Evolutionary conservation across 1,140 invertebrate species (phyloP), one percentile per base, ranked within the genome.

Genomic region (Aphelenchoides fujianensis): DNA sequence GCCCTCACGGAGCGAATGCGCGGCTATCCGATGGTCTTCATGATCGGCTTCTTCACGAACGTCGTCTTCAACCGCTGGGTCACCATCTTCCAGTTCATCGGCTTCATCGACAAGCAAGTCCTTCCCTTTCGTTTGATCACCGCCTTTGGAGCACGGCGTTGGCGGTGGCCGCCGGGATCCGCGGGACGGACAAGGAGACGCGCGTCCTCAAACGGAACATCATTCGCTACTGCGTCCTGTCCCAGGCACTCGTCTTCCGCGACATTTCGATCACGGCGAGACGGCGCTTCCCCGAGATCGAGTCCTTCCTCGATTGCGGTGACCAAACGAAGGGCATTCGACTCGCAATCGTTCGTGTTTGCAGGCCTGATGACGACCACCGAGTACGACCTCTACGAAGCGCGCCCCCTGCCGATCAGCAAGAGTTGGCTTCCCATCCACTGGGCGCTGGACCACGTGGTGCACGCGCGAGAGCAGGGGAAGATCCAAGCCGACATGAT

Each of bases 221-320:
- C 12, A 32, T 69, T 31, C 63, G 67, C 12, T 69, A 69, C 59
- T 30, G 16, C 0, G 59, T 68, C 27, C 30, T 69, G 67, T 19
- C 67, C 3, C 67, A 69, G 41, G 67, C 68, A 31, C 27, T 69
- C 19, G 67, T 69, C 12, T 80, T 77, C 36, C 68, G 76, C 30
- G 77, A 80, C 69, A 76, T 78, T 70, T 75, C 72, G 7, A 68
- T 78, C 23, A 31, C 37, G 55, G 78, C 77, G 12, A 57, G 78
- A 52, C 32, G 76, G 27, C 48, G 76, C 32, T 78, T 71, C 23
- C 76, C 76, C 1, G 73, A 77, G 27, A 41, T 79, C 23, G 73
- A 69, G 16, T 68, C 78, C 0, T 36, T 78, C 5, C 69, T 80
- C 16, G 78, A 79, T 2, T n/a, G n/a, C n/a, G 57, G 57, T 61